phyloP scores from a whole-genome alignment of 2,888 invertebrate genomes.

The Eulithis testata region DNA sequence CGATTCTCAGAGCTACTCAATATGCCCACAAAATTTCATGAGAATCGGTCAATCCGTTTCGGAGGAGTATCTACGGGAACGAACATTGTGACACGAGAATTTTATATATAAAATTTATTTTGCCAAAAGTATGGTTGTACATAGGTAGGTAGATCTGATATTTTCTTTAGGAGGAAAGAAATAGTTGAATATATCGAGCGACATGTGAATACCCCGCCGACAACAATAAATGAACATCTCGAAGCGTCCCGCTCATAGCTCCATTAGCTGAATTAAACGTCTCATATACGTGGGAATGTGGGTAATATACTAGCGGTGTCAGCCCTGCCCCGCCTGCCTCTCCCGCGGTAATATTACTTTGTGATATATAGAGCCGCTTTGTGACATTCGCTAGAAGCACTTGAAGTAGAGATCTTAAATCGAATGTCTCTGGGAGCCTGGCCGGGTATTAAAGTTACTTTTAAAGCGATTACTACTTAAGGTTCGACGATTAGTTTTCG shows the following conservation, averaged over 20 bases:
- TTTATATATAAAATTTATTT: too few species aligned
- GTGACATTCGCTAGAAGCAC: slow-evolving; percentile 27
- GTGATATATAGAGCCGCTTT: slow-evolving; percentile 31
- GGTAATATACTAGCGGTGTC: slow-evolving; percentile 43
- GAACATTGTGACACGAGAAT: too few species aligned
- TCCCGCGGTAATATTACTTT: slow-evolving; percentile 34
- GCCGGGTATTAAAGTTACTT: too few species aligned
- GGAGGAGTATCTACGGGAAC: too few species aligned
- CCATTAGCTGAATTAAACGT: slow-evolving; percentile 72
- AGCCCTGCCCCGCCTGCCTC: slow-evolving; percentile 8
- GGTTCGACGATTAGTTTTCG: too few species aligned
- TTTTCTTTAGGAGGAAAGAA: too few species aligned
- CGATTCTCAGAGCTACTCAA: too few species aligned
- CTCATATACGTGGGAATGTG: slow-evolving; percentile 46
- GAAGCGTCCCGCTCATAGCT: slow-evolving; percentile 44
- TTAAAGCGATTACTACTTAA: too few species aligned
- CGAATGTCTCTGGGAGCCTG: slow-evolving; percentile 25
- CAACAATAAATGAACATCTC: slow-evolving; percentile 55
- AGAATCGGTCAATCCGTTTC: too few species aligned
- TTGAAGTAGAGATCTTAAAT: slow-evolving; percentile 24
- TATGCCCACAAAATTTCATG: too few species aligned
- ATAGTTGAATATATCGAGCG: slow-evolving; percentile 7
- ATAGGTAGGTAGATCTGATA: too few species aligned
- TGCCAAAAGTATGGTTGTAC: too few species aligned
- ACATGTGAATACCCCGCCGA: slow-evolving; percentile 19